Evolutionary conservation across 2,797 vertebrate species (phyloP), one percentile per base, ranked within the genome.

Genomic region (Hyperoplus lanceolatus): DNA sequence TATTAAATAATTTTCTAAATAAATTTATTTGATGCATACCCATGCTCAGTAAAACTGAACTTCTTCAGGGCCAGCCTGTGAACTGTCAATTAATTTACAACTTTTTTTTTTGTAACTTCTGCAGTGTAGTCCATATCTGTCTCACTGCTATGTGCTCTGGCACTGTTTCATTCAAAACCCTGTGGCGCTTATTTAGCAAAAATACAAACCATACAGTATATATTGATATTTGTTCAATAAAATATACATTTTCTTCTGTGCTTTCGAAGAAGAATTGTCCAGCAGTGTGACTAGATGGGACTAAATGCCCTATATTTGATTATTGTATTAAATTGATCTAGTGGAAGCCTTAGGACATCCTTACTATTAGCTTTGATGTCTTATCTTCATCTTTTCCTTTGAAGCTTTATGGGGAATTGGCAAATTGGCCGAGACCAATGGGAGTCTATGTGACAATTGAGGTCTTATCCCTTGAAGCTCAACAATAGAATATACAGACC

Each of bases 351-450:
- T 13, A 79, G 75, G 75, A 77, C 51, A 43, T 79, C 66, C 49
- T 83, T 45, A 82, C 66, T 50, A 63, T 66, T 9, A 42, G 69
- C 80, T 87, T 77, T 85, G 78, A 85, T 76, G 70, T 29, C 58
- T 77, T 53, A 56, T 70, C 67, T 54, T 55, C 56, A 12, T 49
- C 49, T 65, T 66, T 76, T 57, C 76, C 77, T 88, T 90, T 89
- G 76, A 90, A 87, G 85, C 70, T 41, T 79, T 83, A 82, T 88
- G 65, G n/a, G 66, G 50, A 80, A 53, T 74, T 49, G 53, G 62
- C 76, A 82, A 86, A 87, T 70, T 79, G 77, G 84, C 79, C 68
- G 77, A 68, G 70, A 81, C 82, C 55, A 84, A 82, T 86, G 1
- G 1, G 49, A 72, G 66, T 76, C 57, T 68, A 62, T 73, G 39